A percentile compares a stretch with the other conserved stretches of the same genome.
phyloP scores from a whole-genome alignment of 2,888 invertebrate genomes.

The Caenorhabditis angaria region DNA sequence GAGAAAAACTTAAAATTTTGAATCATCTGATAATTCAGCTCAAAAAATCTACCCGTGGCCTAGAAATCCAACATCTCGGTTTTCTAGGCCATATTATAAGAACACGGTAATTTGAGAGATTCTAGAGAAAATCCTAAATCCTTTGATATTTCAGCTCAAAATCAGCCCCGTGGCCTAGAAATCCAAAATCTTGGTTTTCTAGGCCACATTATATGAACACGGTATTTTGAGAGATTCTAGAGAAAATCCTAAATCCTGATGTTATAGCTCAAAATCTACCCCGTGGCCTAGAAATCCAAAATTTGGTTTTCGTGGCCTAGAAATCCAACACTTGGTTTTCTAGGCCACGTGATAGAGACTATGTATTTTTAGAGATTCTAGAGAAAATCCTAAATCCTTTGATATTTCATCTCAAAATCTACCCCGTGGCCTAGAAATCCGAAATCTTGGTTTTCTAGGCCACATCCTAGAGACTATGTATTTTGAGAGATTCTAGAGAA shows the following conservation, averaged over 20 bases:
- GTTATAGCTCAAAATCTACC: no score
- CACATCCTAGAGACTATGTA: neutral
- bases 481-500: no score
- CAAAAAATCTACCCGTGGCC: neutral
- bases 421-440: neutral
- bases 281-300: no score
- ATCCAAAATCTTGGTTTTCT: neutral
- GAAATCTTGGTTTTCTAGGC: neutral
- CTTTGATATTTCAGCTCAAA: no score
- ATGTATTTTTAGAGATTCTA: neutral
- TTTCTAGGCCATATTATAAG: neutral
- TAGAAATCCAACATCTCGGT: neutral
- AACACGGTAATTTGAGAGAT: neutral
- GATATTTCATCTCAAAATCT: no score
- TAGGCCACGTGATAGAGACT: neutral
- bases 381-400: no score
- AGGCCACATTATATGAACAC: neutral
- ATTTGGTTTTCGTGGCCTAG: neutral
- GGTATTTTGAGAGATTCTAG: neutral
- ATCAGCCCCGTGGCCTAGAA: neutral
- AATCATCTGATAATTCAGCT: no score
- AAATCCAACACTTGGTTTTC: neutral
- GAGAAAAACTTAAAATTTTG: no score
- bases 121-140: no score
- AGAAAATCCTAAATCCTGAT: no score